Conservation (phyloP, 2,888 invertebrate species). For the Caenorhabditis angaria region DNA sequence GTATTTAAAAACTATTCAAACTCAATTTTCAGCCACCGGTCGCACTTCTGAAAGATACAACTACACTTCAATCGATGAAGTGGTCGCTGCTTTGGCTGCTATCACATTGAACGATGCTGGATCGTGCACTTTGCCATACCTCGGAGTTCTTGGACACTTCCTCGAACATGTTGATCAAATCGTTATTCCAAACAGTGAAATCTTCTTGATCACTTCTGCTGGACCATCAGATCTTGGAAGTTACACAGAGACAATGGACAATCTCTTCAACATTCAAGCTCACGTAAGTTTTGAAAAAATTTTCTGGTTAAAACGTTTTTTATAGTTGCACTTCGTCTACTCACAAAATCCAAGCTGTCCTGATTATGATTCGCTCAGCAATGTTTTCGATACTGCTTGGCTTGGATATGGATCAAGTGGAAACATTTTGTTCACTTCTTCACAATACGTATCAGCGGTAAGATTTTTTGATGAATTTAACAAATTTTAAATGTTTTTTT, state of each 20-base stretch:
- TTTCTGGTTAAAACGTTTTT: background rate
- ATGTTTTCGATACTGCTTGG: slow-evolving; percentile 40
- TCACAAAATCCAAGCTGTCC: slow-evolving; percentile 37
- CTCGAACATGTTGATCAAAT: slow-evolving; percentile 33
- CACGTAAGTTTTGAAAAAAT: slow-evolving; percentile 7
- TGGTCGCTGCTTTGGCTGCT: slow-evolving; percentile 26
- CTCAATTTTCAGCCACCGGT: slow-evolving; percentile 34
- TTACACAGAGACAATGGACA: slow-evolving; percentile 26
- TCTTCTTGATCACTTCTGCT: slow-evolving; percentile 46
- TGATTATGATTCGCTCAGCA: slow-evolving; percentile 22
- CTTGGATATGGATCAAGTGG: slow-evolving; percentile 54
- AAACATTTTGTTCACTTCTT: slow-evolving; percentile 43
- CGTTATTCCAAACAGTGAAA: slow-evolving; percentile 43
- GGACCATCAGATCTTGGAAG: slow-evolving; percentile 31
- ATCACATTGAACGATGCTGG: slow-evolving; percentile 31
- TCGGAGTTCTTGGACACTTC: slow-evolving; percentile 26
- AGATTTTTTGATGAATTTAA: background rate
- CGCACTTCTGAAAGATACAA: slow-evolving; percentile 32
- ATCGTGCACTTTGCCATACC: slow-evolving; percentile 40
- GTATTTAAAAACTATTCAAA: background rate
- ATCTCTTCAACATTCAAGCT: slow-evolving; percentile 36
- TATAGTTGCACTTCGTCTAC: slow-evolving; percentile 46
- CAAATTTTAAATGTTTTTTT: slow-evolving; percentile 3
- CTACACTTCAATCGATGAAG: slow-evolving; percentile 26
- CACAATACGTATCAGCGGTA: slow-evolving; percentile 17